Conservation (phyloP, 2,797 vertebrate genomes). For the Pelodytes ibericus region DNA sequence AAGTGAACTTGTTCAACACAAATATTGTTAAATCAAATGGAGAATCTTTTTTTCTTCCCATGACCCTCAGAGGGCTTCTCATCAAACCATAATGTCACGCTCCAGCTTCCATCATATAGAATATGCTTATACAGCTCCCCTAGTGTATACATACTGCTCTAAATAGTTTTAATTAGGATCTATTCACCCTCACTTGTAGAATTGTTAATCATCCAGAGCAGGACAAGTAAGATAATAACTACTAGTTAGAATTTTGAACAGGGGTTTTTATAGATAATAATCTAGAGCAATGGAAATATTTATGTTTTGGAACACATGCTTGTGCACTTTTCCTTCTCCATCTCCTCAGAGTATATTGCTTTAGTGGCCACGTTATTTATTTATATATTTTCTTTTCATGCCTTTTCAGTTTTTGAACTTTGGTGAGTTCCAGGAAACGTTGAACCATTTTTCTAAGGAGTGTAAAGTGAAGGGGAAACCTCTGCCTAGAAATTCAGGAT, state of each 20-base stretch:
- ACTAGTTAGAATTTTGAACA: too few species aligned
- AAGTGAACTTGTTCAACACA: slow-evolving; percentile 18
- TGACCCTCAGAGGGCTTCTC: slow-evolving; percentile 29
- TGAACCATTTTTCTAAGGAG: slow-evolving; percentile 85
- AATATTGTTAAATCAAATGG: slow-evolving; percentile 26
- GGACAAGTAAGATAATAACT: neutral
- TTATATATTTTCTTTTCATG: too few species aligned
- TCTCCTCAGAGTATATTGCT: too few species aligned
- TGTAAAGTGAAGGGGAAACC: slow-evolving; percentile 89
- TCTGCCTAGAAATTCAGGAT: slow-evolving; percentile 72
- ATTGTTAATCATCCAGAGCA: neutral
- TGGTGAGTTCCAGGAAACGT: slow-evolving; percentile 87
- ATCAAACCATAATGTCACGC: slow-evolving; percentile 21
- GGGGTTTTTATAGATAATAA: too few species aligned
- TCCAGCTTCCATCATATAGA: slow-evolving; percentile 22
- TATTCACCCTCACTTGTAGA: neutral
- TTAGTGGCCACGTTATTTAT: too few species aligned
- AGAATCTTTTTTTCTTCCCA: slow-evolving; percentile 37
- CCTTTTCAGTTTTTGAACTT: slow-evolving; percentile 86
- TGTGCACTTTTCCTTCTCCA: too few species aligned
- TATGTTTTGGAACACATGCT: too few species aligned
- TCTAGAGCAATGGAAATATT: too few species aligned
- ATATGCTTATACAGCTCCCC: slow-evolving; percentile 35
- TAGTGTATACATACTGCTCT: slow-evolving; percentile 7
- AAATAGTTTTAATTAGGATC: slow-evolving; percentile 1